Evolutionary conservation across 2,113 vertebrate species (phyloP).

Genomic region (Arizona elegans): DNA sequence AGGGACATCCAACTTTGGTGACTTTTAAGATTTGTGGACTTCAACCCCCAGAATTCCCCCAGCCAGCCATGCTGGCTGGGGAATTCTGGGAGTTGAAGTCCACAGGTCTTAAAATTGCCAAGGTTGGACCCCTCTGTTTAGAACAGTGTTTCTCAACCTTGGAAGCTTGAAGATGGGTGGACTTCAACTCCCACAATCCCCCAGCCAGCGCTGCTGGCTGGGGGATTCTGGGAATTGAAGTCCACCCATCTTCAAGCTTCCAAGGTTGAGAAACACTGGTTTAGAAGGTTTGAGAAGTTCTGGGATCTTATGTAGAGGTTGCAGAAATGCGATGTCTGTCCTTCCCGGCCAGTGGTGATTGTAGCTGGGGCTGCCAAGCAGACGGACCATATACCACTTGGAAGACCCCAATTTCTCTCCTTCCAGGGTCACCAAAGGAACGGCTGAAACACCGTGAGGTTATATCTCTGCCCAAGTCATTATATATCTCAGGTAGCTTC

Average conservation of each 20-base stretch:
- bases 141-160: too few species aligned
- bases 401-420: not conserved
- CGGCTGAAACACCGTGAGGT: not conserved
- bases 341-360: not conserved
- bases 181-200: not conserved
- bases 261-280: too few species aligned
- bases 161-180: too few species aligned
- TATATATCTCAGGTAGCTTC: not conserved
- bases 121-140: not conserved
- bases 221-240: not conserved
- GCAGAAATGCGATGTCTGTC: not conserved
- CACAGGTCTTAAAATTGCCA: not conserved
- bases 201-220: too few species aligned
- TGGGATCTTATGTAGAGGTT: not conserved
- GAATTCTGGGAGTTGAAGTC: not conserved
- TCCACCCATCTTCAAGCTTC: not conserved
- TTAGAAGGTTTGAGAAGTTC: not conserved
- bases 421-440: not conserved
- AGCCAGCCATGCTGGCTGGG: too few species aligned
- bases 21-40: not conserved
- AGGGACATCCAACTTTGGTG: not conserved
- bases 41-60: not conserved
- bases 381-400: too few species aligned
- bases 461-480: not conserved
- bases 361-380: not conserved